Conservation (phyloP, 2,797 vertebrate species). For the Simalia tracyae region DNA sequence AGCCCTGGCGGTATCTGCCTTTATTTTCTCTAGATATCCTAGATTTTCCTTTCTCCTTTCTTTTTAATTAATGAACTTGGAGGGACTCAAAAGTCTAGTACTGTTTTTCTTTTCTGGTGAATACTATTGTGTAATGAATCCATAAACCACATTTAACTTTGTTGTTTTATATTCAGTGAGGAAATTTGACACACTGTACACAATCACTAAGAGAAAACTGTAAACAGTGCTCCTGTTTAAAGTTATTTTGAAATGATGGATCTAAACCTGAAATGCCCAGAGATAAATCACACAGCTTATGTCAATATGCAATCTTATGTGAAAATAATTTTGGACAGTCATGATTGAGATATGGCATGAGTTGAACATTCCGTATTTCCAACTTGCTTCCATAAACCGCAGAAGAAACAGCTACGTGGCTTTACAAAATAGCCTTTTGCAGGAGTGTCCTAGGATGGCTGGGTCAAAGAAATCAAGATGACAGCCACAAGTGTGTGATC, state of each 20-base stretch:
- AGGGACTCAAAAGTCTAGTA: conserved; percentile 50
- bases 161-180: conserved; percentile 44
- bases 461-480: no score
- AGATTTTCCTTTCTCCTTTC: conserved; percentile 17
- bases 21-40: conserved; percentile 25
- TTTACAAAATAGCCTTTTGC: background rate
- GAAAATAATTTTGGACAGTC: background rate
- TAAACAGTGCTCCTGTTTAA: conserved; percentile 29
- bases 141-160: conserved; percentile 36
- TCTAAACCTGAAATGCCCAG: conserved; percentile 48
- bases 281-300: conserved; percentile 32
- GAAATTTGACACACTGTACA: conserved; percentile 52
- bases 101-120: conserved; percentile 42
- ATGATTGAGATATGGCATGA: background rate
- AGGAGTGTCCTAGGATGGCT: no score
- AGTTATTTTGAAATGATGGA: conserved; percentile 53
- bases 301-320: background rate
- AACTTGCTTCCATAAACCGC: background rate
- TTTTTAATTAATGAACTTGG: conserved; percentile 34
- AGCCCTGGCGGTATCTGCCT: background rate
- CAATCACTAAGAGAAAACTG: conserved; percentile 46
- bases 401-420: background rate
- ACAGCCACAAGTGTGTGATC: no score
- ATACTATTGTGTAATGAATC: conserved; percentile 57
- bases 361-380: background rate